These are phyloP conservation scores for Etheostoma perlongum DNA, from an alignment of 2,797 vertebrate species.

Conservation along the genomic window DNA sequence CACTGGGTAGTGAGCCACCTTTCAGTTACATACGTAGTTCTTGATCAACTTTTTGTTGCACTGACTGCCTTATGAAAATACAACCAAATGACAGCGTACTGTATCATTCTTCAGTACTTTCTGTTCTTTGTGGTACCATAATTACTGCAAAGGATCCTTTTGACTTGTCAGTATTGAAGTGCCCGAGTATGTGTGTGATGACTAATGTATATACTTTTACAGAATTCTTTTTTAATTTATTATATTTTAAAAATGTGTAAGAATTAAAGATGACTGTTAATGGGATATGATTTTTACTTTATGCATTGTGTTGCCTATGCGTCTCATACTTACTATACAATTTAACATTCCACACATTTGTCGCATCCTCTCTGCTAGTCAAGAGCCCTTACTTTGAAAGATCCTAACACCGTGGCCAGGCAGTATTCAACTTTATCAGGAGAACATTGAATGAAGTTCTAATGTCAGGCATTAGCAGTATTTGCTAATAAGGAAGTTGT, in stretches of 20 bases:
- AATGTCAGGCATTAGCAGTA: neutral
- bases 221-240: conserved; percentile 71
- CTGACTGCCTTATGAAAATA: conserved; percentile 86
- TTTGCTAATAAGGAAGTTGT: conserved; percentile 17
- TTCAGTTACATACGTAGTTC: conserved; percentile 28
- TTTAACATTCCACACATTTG: conserved; percentile 59
- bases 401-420: neutral
- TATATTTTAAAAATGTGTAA: conserved; percentile 56
- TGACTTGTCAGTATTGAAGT: conserved; percentile 47
- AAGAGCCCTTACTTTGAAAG: conserved; percentile 7
- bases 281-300: conserved; percentile 46
- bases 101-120: conserved; percentile 62
- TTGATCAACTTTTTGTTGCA: conserved; percentile 65
- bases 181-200: conserved; percentile 25
- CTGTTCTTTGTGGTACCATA: conserved; percentile 46
- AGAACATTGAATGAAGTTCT: neutral
- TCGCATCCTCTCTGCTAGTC: conserved; percentile 25
- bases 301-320: conserved; percentile 68
- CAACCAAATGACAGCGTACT: conserved; percentile 82
- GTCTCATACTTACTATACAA: conserved; percentile 22
- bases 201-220: conserved; percentile 58
- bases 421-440: neutral
- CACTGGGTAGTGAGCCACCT: conserved; percentile 16
- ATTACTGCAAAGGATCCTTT: conserved; percentile 32
- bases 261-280: conserved; percentile 56